Conservation (phyloP, 2,113 vertebrate genomes). For the Meleagris gallopavo region DNA sequence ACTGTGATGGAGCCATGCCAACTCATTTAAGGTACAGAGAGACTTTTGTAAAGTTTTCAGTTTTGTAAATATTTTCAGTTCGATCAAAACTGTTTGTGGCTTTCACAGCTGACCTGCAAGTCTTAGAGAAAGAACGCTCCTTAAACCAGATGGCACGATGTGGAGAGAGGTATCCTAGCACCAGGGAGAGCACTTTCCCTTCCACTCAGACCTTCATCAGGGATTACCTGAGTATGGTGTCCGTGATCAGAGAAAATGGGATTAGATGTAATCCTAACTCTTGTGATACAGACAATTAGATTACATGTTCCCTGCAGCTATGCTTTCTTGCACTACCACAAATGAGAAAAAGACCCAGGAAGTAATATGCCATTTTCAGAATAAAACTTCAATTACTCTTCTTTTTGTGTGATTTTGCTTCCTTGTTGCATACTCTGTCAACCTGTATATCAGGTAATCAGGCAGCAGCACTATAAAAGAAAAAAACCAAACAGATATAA, state of each 20-base stretch:
- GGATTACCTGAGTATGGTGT: background rate
- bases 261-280: background rate
- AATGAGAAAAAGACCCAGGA: background rate
- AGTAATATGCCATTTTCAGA: conserved; percentile 8
- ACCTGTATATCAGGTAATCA: background rate
- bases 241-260: background rate
- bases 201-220: background rate
- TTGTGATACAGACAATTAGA: conserved; percentile 17
- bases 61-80: background rate
- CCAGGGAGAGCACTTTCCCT: background rate
- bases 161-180: background rate
- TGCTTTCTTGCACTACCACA: background rate
- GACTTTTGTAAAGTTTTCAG: background rate
- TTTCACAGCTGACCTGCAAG: background rate
- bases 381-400: background rate
- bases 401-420: background rate
- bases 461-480: background rate
- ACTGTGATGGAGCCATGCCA: background rate
- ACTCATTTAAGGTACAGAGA: background rate
- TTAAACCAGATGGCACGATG: background rate
- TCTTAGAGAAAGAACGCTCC: background rate
- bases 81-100: background rate
- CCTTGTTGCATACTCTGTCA: background rate
- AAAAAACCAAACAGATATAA: background rate
- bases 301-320: conserved; percentile 2